phyloP scores from a whole-genome alignment of 1,140 invertebrate genomes.

The Conus ventricosus region DNA sequence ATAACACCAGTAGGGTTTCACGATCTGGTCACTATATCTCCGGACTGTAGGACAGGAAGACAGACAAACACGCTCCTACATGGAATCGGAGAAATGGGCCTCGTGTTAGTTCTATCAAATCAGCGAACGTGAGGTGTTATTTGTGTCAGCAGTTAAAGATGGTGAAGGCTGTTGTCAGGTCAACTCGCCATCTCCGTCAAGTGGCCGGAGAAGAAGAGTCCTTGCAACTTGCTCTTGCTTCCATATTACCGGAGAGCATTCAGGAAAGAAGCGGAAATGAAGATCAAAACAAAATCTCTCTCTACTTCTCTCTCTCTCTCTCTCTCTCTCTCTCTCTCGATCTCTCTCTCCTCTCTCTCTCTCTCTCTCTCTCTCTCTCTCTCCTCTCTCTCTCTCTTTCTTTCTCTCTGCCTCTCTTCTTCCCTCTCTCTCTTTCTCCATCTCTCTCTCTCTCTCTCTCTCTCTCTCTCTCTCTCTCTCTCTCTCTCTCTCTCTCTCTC shows the following conservation, averaged over 20 bases:
- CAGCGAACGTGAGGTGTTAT: too few relatives aligned
- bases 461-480: neutral
- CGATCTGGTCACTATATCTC: too few relatives aligned
- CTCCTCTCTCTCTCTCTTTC: neutral
- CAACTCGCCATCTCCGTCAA: too few relatives aligned
- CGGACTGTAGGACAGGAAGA: too few relatives aligned
- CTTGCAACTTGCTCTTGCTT: neutral
- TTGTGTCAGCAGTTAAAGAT: too few relatives aligned
- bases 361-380: conserved; percentile 3
- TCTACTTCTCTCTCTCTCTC: neutral
- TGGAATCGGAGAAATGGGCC: too few relatives aligned
- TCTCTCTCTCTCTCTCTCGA: conserved; percentile 18
- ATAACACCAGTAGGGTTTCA: too few relatives aligned
- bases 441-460: conserved; percentile 20
- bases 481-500: conserved; percentile 12
- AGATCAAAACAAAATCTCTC: neutral
- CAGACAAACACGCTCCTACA: too few relatives aligned
- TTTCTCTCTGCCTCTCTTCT: neutral
- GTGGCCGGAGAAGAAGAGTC: too few relatives aligned
- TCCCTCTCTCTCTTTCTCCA: neutral
- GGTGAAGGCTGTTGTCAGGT: too few relatives aligned
- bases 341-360: conserved; percentile 5
- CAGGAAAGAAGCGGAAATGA: too few relatives aligned
- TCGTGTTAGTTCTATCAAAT: neutral
- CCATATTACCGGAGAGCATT: neutral